A percentile compares a stretch with the other conserved stretches of the same genome.
Conservation (phyloP, 2,113 vertebrate genomes). For the Trichomycterus rosablanca region DNA sequence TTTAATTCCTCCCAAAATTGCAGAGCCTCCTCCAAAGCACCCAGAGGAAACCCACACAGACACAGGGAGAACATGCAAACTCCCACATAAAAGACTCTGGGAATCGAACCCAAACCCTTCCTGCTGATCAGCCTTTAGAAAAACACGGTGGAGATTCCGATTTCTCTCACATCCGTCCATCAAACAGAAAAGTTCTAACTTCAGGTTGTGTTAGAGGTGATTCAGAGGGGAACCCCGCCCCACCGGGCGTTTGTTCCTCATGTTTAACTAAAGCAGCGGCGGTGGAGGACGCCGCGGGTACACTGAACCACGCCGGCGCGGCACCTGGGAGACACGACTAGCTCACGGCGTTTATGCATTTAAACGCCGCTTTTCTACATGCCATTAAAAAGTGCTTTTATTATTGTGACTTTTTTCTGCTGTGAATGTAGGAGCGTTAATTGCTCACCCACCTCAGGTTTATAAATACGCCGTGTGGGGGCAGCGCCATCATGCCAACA, state of each 20-base stretch:
- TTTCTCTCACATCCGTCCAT: slow-evolving; percentile 14
- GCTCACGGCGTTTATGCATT: slow-evolving; percentile 31
- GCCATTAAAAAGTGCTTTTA: slow-evolving; percentile 24
- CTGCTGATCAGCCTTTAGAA: slow-evolving; percentile 4
- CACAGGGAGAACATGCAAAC: too few species aligned
- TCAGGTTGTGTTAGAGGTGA: slow-evolving; percentile 1
- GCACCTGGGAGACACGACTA: background rate
- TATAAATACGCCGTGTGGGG: slow-evolving; percentile 43
- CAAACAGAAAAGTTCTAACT: slow-evolving; percentile 4
- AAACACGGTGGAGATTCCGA: slow-evolving; percentile 3
- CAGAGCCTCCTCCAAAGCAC: too few species aligned
- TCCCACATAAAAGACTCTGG: too few species aligned
- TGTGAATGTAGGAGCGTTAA: slow-evolving; percentile 31
- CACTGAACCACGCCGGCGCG: background rate
- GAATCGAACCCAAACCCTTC: too few species aligned
- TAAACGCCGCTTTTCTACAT: slow-evolving; percentile 43
- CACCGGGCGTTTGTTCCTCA: slow-evolving; percentile 1
- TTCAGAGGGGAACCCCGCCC: background rate
- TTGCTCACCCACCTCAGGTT: slow-evolving; percentile 33
- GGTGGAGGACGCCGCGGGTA: background rate
- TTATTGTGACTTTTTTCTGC: slow-evolving; percentile 47
- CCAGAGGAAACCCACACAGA: background rate
- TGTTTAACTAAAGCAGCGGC: background rate
- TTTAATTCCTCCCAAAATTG: too few species aligned
- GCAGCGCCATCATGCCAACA: slow-evolving; percentile 16